Conservation (phyloP, 2,888 invertebrate species). For the Blomia tropicalis region DNA sequence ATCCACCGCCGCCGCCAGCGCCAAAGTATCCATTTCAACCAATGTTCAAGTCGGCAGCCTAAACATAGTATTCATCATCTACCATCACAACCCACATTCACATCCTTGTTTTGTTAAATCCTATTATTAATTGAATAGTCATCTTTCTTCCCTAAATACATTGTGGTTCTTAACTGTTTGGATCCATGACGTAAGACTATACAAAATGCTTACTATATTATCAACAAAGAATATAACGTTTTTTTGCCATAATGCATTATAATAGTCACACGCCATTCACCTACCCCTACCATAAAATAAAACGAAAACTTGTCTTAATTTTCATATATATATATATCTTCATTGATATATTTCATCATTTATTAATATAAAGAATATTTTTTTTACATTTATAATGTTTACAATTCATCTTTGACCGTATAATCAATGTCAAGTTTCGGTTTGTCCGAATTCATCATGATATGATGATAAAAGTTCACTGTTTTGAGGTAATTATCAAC, state of each 20-base stretch:
- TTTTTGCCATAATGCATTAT: constrained; percentile 13
- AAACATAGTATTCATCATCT: too few relatives aligned
- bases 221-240: too few relatives aligned
- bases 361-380: not conserved
- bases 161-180: too few relatives aligned
- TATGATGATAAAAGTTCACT: constrained; percentile 39
- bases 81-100: not conserved
- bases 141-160: too few relatives aligned
- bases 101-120: too few relatives aligned
- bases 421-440: not conserved
- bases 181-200: too few relatives aligned
- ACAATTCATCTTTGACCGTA: constrained; percentile 17
- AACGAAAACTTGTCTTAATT: not conserved
- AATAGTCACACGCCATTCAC: not conserved
- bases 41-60: not conserved
- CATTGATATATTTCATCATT: not conserved
- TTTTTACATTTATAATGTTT: not conserved
- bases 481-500: constrained; percentile 38
- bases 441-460: constrained; percentile 38
- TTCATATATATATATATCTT: not conserved
- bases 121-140: too few relatives aligned
- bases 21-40: not conserved
- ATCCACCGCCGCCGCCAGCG: constrained; percentile 6
- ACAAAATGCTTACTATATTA: not conserved
- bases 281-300: not conserved